Percentiles rank a stretch among this genome's conserved stretches.
Conservation (phyloP, 2,888 invertebrate genomes). For the Dermolepida albohirtum region DNA sequence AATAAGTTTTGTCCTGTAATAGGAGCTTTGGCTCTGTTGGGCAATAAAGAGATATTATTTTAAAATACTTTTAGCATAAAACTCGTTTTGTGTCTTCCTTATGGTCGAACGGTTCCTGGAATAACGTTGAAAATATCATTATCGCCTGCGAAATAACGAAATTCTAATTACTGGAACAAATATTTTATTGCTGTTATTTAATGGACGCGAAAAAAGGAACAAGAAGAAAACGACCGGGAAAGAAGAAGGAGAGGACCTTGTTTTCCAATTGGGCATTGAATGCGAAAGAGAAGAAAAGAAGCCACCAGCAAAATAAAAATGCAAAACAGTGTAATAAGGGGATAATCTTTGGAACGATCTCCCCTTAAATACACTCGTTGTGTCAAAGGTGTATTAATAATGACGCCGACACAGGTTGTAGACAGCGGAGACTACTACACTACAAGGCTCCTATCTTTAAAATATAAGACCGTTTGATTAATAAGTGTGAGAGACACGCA, state of each 20-base stretch:
- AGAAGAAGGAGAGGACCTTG: constrained; percentile 8
- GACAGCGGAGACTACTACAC: constrained; percentile 48
- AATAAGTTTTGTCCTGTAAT: too few species aligned
- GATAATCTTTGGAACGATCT: constrained; percentile 59
- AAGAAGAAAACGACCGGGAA: constrained; percentile 19
- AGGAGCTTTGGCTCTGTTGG: too few species aligned
- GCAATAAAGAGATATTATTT: constrained; percentile 15
- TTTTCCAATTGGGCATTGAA: neutral
- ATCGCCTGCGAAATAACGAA: constrained; percentile 38
- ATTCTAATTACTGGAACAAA: constrained; percentile 43
- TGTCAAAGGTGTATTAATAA: constrained; percentile 60
- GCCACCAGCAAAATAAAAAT: constrained; percentile 58
- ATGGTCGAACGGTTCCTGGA: constrained; percentile 15
- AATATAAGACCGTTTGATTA: constrained; percentile 58
- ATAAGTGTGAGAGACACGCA: constrained; percentile 64
- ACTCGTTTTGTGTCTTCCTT: constrained; percentile 17
- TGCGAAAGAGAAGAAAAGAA: constrained; percentile 33
- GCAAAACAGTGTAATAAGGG: constrained; percentile 60
- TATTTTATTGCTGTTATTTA: constrained; percentile 42
- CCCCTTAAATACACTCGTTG: constrained; percentile 59
- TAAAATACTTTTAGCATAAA: constrained; percentile 16
- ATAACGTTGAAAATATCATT: constrained; percentile 28
- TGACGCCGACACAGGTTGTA: constrained; percentile 50
- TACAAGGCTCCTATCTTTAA: constrained; percentile 42
- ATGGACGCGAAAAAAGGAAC: constrained; percentile 36